A percentile compares a stretch with the other conserved stretches of the same genome.
These are phyloP conservation scores for Spatulosminthurus flaviceps DNA, from an alignment of 2,888 invertebrate genomes.

Conservation along the genomic window DNA sequence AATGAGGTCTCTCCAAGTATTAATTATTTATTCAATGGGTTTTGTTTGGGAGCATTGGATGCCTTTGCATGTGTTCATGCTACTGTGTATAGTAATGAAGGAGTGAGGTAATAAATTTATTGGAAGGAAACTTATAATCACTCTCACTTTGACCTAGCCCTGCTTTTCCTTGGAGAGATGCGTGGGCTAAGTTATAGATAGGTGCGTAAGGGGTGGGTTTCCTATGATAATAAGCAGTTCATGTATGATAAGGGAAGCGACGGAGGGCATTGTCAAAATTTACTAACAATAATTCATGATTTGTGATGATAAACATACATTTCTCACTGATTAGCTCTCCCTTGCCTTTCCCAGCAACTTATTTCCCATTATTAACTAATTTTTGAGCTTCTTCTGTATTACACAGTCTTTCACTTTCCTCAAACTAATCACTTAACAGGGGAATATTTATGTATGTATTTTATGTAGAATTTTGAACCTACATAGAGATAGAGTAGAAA, in stretches of 20 bases:
- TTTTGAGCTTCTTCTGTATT: slow-evolving; percentile 12
- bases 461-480: no score
- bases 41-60: no score
- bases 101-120: slow-evolving; percentile 38
- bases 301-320: slow-evolving; percentile 10
- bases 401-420: not conserved
- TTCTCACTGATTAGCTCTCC: slow-evolving; percentile 27
- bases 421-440: no score
- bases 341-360: slow-evolving; percentile 14
- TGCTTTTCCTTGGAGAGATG: not conserved
- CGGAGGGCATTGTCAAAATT: not conserved
- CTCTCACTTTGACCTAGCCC: slow-evolving; percentile 21
- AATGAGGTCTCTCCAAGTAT: no score
- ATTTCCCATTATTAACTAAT: slow-evolving; percentile 25
- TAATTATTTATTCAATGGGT: no score
- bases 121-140: slow-evolving; percentile 26
- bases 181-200: not conserved
- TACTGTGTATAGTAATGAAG: not conserved
- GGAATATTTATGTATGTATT: no score
- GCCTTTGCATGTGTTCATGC: not conserved
- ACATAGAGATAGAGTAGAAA: no score
- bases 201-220: no score
- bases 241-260: not conserved
- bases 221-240: no score
- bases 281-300: not conserved